Evolutionary conservation across 2,113 vertebrate species (phyloP).

Genomic region (Pteruthius melanotis): DNA sequence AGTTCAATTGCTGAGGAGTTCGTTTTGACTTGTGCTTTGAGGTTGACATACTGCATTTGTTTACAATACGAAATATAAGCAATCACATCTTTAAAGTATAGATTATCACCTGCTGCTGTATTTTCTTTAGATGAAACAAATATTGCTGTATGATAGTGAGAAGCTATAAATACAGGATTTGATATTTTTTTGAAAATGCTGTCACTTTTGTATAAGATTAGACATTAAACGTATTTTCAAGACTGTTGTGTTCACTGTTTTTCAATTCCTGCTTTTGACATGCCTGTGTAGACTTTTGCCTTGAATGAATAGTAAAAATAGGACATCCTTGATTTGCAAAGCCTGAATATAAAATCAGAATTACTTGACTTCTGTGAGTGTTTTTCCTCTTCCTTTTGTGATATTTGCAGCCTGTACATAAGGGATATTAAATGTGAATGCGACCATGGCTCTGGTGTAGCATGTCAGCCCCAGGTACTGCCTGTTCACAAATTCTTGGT

Average conservation of each 20-base stretch:
- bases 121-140: constrained; percentile 77
- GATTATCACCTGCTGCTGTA: constrained; percentile 79
- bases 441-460: rapidly evolving
- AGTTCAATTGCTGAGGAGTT: constrained; percentile 72
- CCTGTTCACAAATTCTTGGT: not conserved
- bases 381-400: constrained; percentile 59
- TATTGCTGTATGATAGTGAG: constrained; percentile 78
- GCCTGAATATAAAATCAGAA: constrained; percentile 66
- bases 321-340: constrained; percentile 57
- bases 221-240: constrained; percentile 77
- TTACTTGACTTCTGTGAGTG: constrained; percentile 54
- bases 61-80: constrained; percentile 73
- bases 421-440: not conserved
- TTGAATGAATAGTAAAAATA: constrained; percentile 49
- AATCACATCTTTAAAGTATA: constrained; percentile 69
- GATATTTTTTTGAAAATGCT: constrained; percentile 79
- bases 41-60: constrained; percentile 68
- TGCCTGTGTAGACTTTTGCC: constrained; percentile 61
- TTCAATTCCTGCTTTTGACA: constrained; percentile 55
- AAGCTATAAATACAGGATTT: constrained; percentile 78
- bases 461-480: not conserved
- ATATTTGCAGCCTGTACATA: not conserved
- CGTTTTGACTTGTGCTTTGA: constrained; percentile 72
- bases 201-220: constrained; percentile 79
- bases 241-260: constrained; percentile 45